Evolutionary conservation across 2,113 vertebrate species (phyloP).

Genomic region (Solenodon paradoxus): DNA sequence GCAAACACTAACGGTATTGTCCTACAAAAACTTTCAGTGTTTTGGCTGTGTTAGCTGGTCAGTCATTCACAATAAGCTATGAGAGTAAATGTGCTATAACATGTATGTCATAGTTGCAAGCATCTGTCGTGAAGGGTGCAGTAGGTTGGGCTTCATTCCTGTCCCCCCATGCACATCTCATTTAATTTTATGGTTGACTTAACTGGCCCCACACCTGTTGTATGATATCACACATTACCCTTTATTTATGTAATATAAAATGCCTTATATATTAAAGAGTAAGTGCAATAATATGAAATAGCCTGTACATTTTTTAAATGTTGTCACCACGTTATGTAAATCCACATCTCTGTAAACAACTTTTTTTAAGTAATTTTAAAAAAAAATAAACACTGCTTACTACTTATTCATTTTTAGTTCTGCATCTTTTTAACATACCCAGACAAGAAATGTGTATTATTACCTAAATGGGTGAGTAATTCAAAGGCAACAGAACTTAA

Average conservation of each 20-base stretch:
- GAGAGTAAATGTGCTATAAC: slow-evolving; percentile 73
- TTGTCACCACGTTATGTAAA: slow-evolving; percentile 83
- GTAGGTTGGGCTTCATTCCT: slow-evolving; percentile 61
- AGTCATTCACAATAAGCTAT: slow-evolving; percentile 75
- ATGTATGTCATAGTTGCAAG: slow-evolving; percentile 76
- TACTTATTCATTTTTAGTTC: slow-evolving; percentile 50
- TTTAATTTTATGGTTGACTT: slow-evolving; percentile 74
- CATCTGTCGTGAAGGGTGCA: slow-evolving; percentile 72
- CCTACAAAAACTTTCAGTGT: slow-evolving; percentile 48
- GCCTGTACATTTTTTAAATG: slow-evolving; percentile 84
- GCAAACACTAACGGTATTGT: slow-evolving; percentile 77
- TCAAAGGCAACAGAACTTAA: neutral
- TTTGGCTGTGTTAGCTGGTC: slow-evolving; percentile 68
- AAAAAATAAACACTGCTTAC: slow-evolving; percentile 83
- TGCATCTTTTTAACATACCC: neutral
- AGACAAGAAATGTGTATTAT: neutral
- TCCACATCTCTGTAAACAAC: slow-evolving; percentile 81
- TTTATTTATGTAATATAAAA: slow-evolving; percentile 89
- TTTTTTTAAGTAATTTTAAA: slow-evolving; percentile 86
- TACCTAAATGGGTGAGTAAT: neutral
- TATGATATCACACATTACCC: slow-evolving; percentile 87
- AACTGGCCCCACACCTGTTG: slow-evolving; percentile 78
- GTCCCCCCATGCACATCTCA: slow-evolving; percentile 69
- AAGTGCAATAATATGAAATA: slow-evolving; percentile 88
- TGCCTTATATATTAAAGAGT: slow-evolving; percentile 86